Evolutionary conservation across 2,797 vertebrate genomes (phyloP), one percentile per base, ranked within the genome.

Genomic region (Philypnodon macrostomus): DNA sequence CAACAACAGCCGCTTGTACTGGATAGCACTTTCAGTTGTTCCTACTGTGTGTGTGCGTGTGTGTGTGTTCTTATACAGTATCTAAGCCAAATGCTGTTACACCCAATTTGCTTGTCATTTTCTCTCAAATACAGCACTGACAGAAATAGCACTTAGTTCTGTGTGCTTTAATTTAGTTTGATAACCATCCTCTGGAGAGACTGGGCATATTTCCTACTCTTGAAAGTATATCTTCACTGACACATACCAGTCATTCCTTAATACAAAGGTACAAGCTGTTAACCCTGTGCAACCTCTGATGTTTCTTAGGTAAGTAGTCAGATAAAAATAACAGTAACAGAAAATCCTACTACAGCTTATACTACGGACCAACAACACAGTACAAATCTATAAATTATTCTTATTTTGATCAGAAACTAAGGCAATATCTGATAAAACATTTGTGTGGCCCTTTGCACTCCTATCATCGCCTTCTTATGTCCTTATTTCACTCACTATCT

Each of bases 201-300:
- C 47, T 58, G 12, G 27, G 49, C 48, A 58, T 38, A 63, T 58
- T 68, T 47, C 74, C 45, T 50, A 64, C 58, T 58, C 56, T 63
- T 29, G n/a, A 37, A 57, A 66, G 63, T 79, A 70, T 75, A 67
- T 79, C 67, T 73, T 63, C 67, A 48, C 63, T 69, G 67, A 78
- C 57, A 70, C 80, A 82, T 85, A 75, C 67, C 78, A 80, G 24
- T 71, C 83, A 88, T 89, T 85, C 82, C 83, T 77, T 71, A 77
- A 81, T 71, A 80, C 71, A 75, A 71, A 72, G 47, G 53, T 75
- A 71, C 67, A 81, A 70, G 73, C 58, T 66, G 73, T 86, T 81
- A 79, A 87, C 73, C 70, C 68, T 60, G 68, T 59, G 57, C 57
- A 77, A 81, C 67, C 71, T 65, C 58, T 35, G 42, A 63, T 63